Conservation (phyloP, 2,888 invertebrate species). For the Allophyes oxyacanthae region DNA sequence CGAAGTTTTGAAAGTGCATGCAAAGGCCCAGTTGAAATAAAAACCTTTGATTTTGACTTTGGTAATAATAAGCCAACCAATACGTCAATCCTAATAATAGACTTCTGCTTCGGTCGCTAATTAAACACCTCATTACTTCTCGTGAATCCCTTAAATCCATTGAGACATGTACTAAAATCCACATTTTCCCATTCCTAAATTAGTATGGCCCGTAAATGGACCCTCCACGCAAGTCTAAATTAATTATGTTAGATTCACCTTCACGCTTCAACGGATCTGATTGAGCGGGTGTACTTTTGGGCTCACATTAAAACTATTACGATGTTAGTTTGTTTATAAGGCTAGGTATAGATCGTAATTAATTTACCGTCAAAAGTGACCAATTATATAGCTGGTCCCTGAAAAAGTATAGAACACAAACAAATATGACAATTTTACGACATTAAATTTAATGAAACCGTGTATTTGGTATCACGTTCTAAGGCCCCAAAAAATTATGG, state of each 20-base stretch:
- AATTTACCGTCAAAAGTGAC: no score
- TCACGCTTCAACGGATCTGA: conserved; percentile 41
- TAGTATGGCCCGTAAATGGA: conserved; percentile 27
- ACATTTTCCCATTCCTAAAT: conserved; percentile 36
- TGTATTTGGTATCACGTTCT: no score
- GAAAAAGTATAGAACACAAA: no score
- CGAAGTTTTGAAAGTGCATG: no score
- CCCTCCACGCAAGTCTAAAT: conserved; percentile 16
- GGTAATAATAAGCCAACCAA: no score
- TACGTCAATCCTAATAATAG: no score
- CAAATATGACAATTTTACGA: no score
- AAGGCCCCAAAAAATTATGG: no score
- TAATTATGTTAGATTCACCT: conserved; percentile 46
- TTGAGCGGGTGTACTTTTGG: conserved; percentile 22
- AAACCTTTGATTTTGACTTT: no score
- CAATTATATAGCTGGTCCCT: no score
- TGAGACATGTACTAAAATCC: conserved; percentile 29
- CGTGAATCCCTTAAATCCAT: conserved; percentile 13
- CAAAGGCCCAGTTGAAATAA: no score
- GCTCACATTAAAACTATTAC: conserved; percentile 29
- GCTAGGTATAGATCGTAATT: neutral
- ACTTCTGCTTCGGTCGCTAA: neutral
- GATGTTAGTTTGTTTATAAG: conserved; percentile 29
- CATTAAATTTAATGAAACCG: no score
- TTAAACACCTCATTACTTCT: conserved; percentile 32